A percentile compares a stretch with the other conserved stretches of the same genome.
Conservation (phyloP, 2,888 invertebrate genomes). For the Hirtodrosophila cameraria region DNA sequence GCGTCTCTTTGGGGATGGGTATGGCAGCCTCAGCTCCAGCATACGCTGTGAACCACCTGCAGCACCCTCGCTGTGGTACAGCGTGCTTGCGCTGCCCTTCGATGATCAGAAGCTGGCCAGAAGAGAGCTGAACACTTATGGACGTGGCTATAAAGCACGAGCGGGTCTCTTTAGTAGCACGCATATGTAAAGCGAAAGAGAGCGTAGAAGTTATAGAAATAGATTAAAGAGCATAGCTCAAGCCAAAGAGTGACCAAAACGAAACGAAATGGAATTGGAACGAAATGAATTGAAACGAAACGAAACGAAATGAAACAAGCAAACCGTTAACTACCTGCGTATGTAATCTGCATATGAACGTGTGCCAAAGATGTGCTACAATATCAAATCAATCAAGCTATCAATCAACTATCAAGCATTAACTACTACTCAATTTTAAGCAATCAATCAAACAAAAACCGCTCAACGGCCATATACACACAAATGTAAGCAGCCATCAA, state of each 20-base stretch:
- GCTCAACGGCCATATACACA: conserved; percentile 63
- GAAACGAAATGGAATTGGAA: conserved; percentile 21
- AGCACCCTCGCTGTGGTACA: conserved; percentile 94
- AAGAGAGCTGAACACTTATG: conserved; percentile 88
- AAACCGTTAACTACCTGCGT: conserved; percentile 60
- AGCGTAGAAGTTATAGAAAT: conserved; percentile 19
- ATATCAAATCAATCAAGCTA: conserved; percentile 30
- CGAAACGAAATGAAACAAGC: conserved; percentile 13
- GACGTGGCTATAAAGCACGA: conserved; percentile 87
- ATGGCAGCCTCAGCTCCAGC: conserved; percentile 67
- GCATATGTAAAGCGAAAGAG: conserved; percentile 43
- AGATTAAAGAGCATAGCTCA: conserved; percentile 54
- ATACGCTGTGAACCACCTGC: conserved; percentile 73
- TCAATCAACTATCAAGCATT: conserved; percentile 27
- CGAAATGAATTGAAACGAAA: conserved; percentile 30
- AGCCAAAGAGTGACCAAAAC: conserved; percentile 55
- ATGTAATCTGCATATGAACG: conserved; percentile 48
- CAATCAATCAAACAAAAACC: conserved; percentile 28
- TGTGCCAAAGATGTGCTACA: conserved; percentile 66
- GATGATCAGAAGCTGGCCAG: conserved; percentile 96
- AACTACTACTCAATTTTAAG: conserved; percentile 11
- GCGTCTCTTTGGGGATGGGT: conserved; percentile 51
- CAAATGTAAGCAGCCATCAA: conserved; percentile 71
- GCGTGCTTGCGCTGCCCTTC: conserved; percentile 95
- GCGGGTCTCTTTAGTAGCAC: conserved; percentile 97